Evolutionary conservation across 2,797 vertebrate genomes (phyloP), one percentile per base, ranked within the genome.

Genomic region (Bradypodion ventrale): DNA sequence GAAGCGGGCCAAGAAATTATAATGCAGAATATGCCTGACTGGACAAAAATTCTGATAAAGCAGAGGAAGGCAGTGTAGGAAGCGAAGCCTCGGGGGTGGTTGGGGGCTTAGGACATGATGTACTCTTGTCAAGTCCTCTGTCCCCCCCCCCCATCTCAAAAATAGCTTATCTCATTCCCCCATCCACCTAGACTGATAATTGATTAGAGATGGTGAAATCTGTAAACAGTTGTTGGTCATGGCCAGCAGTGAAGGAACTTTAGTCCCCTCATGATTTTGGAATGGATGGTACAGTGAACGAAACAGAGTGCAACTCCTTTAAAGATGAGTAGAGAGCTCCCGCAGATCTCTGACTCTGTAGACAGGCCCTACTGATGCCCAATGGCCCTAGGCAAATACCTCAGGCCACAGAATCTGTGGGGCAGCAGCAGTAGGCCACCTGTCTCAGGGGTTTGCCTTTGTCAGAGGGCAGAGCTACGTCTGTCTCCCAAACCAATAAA

Each of bases 131-230:
- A 1, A 37, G 13, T 21, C 60, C 29, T 7, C 10, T 63, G 3
- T 60, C 19, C 83, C 37, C 69, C 62, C 19, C 35, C 62, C 19
- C 35, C n/a, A 80, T 25, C 70, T 46, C 32, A 62, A 77, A 42
- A 63, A 63, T 56, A 46, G 16, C 44, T 75, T 68, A 40, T 49
- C 44, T 65, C 23, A 69, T 2, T 65, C 37, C 6, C 49, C 19
- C n/a, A 5, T 78, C 42, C 37, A 56, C 42, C 15, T 74, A 74
- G 59, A 75, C 16, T 44, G 46, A 63, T 56, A 23, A 80, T 59
- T 12, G 46, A 69, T 79, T 62, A 40, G 40, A 37, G 9, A 2
- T 87, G 69, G 87, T 75, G 70, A 75, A 62, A 42, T 75, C 15
- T 59, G 49, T n/a, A 75, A 63, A 72, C 21, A 72, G 15, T 2